These are phyloP conservation scores for Larimichthys crocea DNA, from an alignment of 2,113 vertebrate species.

Conservation along the genomic window DNA sequence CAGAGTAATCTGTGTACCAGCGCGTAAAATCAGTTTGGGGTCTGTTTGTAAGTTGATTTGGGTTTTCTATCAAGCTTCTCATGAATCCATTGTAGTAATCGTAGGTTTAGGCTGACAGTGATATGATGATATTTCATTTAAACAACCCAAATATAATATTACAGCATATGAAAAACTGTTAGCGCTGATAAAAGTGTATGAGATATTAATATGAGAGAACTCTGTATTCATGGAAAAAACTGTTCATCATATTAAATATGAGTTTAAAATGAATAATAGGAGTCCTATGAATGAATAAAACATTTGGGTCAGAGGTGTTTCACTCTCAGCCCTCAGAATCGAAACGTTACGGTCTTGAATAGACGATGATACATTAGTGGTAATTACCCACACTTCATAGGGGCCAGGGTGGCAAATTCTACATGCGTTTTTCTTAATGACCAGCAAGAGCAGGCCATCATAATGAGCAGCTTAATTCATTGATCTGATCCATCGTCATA, in stretches of 20 bases:
- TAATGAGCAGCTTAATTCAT: conserved; percentile 97
- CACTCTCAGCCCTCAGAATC: conserved; percentile 70
- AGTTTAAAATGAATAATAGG: conserved; percentile 87
- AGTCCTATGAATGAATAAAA: conserved; percentile 93
- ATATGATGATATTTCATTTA: conserved; percentile 19
- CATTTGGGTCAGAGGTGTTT: conserved; percentile 88
- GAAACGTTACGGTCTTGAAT: conserved; percentile 88
- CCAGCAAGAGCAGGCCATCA: conserved; percentile 92
- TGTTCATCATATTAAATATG: conserved; percentile 84
- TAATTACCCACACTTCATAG: conserved; percentile 94
- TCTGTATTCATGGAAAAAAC: conserved; percentile 78
- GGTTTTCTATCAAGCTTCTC: background rate
- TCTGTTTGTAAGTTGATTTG: background rate
- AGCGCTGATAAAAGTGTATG: conserved; percentile 10
- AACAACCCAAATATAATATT: conserved; percentile 47
- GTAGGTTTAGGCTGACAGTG: background rate
- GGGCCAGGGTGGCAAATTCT: conserved; percentile 92
- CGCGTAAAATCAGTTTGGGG: background rate
- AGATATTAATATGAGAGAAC: conserved; percentile 73
- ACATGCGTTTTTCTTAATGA: conserved; percentile 88
- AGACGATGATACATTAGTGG: conserved; percentile 96
- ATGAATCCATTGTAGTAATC: background rate
- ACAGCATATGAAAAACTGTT: conserved; percentile 31
- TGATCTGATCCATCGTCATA: conserved; percentile 87
- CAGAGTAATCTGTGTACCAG: background rate